Evolutionary conservation across 1,140 invertebrate genomes (phyloP), one percentile per base, ranked within the genome.

Genomic region (Drosophila funebris): DNA sequence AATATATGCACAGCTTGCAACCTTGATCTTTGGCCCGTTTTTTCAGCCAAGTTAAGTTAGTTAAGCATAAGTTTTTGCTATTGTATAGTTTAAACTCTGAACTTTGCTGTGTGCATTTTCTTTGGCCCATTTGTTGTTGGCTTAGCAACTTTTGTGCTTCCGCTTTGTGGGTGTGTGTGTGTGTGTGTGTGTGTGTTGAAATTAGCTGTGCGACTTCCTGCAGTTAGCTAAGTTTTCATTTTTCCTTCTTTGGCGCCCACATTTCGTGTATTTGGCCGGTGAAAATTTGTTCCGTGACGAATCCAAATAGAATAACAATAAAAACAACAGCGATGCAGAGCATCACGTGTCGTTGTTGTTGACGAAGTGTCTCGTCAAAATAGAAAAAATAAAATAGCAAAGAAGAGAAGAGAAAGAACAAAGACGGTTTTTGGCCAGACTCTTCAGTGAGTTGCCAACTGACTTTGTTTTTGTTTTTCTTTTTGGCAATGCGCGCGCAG

Each of bases 401-500:
- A 29, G 8, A 43, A 16, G 0, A 18, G n/a, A 43, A 50, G 24
- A 27, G 24, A 22, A 31, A 52, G 8, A 31, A 52, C 29, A 33
- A 31, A 16, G 16, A 16, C 4, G 16, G 6, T 16, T 16, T 50
- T 50, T n/a, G 6, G 3, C 29, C 9, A 1, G 31, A 29, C 64
- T 67, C 64, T 48, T 13, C 20, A 48, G n/a, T n/a, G n/a, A n/a
- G 52, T 64, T 71, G 61, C 62, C 53, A 67, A 67, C 24, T 36
- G 13, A n/a, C 8, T 14, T 31, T 46, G 7, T 29, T 16, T 50
- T 50, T 20, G 1, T 20, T 46, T 56, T 50, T 36, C 46, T 50
- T 52, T 60, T 36, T 11, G 37, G 48, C 37, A 61, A 80, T 88
- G 83, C 83, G 83, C 83, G 84, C 83, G 83, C 83, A 88, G 84